phyloP scores from a whole-genome alignment of 2,888 invertebrate genomes.

The Elysia crispata region DNA sequence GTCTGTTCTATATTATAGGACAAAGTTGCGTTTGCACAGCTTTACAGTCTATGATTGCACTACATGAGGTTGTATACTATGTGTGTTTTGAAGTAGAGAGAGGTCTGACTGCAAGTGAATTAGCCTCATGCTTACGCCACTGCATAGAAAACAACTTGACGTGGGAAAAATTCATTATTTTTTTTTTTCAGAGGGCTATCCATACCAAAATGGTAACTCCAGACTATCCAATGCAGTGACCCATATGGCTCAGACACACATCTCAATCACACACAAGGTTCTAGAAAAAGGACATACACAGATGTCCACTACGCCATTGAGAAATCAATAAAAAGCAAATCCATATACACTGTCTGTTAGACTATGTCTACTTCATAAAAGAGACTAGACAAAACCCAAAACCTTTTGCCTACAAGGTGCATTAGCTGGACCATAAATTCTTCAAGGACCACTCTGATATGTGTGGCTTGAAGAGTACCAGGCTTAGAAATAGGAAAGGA shows the following conservation, averaged over 20 bases:
- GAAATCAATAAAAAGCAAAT: slow-evolving; percentile 39
- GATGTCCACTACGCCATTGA: slow-evolving; percentile 45
- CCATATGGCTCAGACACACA: slow-evolving; percentile 6
- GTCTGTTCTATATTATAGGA: slow-evolving; percentile 40
- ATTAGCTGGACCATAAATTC: slow-evolving; percentile 46
- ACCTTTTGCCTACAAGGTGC: slow-evolving; percentile 38
- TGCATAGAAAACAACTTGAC: not conserved
- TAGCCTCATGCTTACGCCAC: too few species aligned
- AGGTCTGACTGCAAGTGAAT: slow-evolving; percentile 25
- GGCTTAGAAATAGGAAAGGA: slow-evolving; percentile 40
- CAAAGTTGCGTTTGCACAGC: slow-evolving; percentile 40
- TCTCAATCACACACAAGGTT: slow-evolving; percentile 44
- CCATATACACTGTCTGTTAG: slow-evolving; percentile 42
- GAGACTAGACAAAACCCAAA: not conserved
- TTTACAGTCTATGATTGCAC: slow-evolving; percentile 36
- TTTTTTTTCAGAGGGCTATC: slow-evolving; percentile 49
- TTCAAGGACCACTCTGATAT: slow-evolving; percentile 41
- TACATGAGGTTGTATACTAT: slow-evolving; percentile 22
- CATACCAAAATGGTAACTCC: slow-evolving; percentile 46
- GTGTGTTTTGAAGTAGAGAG: slow-evolving; percentile 41
- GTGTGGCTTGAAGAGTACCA: slow-evolving; percentile 17
- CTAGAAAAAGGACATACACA: slow-evolving; percentile 53
- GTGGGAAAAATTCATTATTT: slow-evolving; percentile 43
- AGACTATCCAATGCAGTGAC: slow-evolving; percentile 46
- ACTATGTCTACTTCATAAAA: slow-evolving; percentile 18